Percentiles rank a stretch among this genome's conserved stretches.
Evolutionary conservation across 2,888 invertebrate species (phyloP).

Genomic region (Cryptosula pallasiana): DNA sequence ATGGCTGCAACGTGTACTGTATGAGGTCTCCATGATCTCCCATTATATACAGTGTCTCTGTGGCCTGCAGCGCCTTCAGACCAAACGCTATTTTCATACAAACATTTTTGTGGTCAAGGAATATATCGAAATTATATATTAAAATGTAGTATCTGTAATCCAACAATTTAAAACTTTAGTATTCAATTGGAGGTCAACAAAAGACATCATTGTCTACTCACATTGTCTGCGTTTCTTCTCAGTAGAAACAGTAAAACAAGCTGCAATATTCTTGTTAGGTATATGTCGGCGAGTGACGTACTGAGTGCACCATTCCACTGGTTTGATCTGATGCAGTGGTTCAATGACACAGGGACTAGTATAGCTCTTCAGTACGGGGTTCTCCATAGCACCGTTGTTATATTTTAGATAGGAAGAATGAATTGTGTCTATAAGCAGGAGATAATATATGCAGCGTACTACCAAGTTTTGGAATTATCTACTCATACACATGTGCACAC

Average conservation of each 20-base stretch:
- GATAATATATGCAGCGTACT: too few species aligned
- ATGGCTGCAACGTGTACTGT: conserved; percentile 77
- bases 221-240: background rate
- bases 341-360: conserved; percentile 74
- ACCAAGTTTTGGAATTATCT: too few species aligned
- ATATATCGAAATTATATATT: too few species aligned
- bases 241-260: background rate
- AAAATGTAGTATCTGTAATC: too few species aligned
- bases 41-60: conserved; percentile 83
- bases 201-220: too few species aligned
- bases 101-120: too few species aligned
- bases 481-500: too few species aligned
- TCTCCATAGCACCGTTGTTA: conserved; percentile 55
- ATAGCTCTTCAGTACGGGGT: conserved; percentile 85
- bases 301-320: conserved; percentile 35
- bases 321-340: conserved; percentile 79
- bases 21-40: conserved; percentile 80
- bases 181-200: too few species aligned
- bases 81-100: background rate
- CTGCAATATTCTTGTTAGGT: conserved; percentile 2
- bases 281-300: background rate
- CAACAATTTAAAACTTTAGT: too few species aligned
- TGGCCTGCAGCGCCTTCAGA: conserved; percentile 54
- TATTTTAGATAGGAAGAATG: background rate
- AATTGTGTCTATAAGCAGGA: background rate